Percentiles rank a stretch among this genome's conserved stretches.
These are phyloP conservation scores for Conistra vaccinii DNA, from an alignment of 2,888 invertebrate genomes.

Conservation along the genomic window DNA sequence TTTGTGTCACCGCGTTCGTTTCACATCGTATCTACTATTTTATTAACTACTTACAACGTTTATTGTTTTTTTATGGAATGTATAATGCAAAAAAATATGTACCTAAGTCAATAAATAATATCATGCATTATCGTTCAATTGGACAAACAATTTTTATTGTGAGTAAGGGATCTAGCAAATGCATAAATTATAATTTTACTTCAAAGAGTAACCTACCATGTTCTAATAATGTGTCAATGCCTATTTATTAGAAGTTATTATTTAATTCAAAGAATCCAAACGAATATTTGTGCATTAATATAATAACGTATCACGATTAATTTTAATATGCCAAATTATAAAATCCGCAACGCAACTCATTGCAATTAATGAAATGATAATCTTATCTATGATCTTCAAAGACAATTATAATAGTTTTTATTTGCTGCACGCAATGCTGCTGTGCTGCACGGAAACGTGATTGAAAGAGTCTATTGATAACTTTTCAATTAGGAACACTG, in stretches of 20 bases:
- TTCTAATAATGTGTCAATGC: not conserved
- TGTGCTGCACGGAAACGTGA: constrained; percentile 8
- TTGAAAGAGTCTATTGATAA: constrained; percentile 6
- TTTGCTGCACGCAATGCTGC: too few relatives aligned
- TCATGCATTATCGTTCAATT: constrained; percentile 18
- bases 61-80: too few relatives aligned
- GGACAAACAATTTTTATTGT: constrained; percentile 25
- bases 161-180: constrained; percentile 12
- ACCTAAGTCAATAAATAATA: too few relatives aligned
- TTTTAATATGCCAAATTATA: not conserved
- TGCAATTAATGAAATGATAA: not conserved
- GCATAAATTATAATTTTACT: not conserved
- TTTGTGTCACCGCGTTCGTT: too few relatives aligned
- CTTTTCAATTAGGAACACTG: constrained; percentile 42
- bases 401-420: constrained; percentile 4
- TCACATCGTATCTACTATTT: too few relatives aligned
- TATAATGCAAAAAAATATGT: too few relatives aligned
- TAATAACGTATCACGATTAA: not conserved
- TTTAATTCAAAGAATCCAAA: not conserved
- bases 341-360: constrained; percentile 12
- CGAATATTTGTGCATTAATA: not conserved
- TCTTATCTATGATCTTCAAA: constrained; percentile 8
- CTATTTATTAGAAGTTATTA: not conserved
- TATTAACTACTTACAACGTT: too few relatives aligned
- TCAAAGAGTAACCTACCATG: not conserved